These are phyloP conservation scores for Phyllopteryx taeniolatus DNA, from an alignment of 2,113 vertebrate species.

Conservation along the genomic window DNA sequence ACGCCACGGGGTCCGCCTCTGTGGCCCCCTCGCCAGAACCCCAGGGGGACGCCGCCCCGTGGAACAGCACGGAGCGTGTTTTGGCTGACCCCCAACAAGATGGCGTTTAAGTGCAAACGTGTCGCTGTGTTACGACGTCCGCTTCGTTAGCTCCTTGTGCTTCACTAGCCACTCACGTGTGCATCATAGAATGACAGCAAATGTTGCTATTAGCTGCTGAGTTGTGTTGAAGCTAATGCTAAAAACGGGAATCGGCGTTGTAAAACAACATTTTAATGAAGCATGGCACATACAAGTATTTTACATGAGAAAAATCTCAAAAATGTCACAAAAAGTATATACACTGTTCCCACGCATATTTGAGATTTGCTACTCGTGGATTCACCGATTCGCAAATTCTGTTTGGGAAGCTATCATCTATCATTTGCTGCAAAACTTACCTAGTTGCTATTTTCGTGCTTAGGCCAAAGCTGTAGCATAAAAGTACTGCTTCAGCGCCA, in stretches of 20 bases:
- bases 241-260: background rate
- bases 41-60: constrained; percentile 12
- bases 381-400: background rate
- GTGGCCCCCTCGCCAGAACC: constrained; percentile 24
- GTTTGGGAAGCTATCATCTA: background rate
- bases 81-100: constrained; percentile 11
- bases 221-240: constrained; percentile 6
- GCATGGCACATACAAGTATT: background rate
- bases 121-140: background rate
- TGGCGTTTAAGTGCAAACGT: constrained; percentile 27
- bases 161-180: constrained; percentile 18
- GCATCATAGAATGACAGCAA: constrained; percentile 16
- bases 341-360: no score
- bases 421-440: no score
- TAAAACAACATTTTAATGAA: background rate
- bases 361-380: background rate
- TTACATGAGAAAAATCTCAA: no score
- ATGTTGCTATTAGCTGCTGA: constrained; percentile 26
- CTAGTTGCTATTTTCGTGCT: no score
- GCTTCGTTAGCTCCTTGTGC: constrained; percentile 22
- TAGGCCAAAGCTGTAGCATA: background rate
- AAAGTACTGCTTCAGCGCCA: background rate
- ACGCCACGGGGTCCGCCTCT: constrained; percentile 11
- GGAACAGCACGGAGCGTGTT: constrained; percentile 36
- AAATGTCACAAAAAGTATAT: no score